Evolutionary conservation across 2,113 vertebrate species (phyloP).

Genomic region (Lota lota): DNA sequence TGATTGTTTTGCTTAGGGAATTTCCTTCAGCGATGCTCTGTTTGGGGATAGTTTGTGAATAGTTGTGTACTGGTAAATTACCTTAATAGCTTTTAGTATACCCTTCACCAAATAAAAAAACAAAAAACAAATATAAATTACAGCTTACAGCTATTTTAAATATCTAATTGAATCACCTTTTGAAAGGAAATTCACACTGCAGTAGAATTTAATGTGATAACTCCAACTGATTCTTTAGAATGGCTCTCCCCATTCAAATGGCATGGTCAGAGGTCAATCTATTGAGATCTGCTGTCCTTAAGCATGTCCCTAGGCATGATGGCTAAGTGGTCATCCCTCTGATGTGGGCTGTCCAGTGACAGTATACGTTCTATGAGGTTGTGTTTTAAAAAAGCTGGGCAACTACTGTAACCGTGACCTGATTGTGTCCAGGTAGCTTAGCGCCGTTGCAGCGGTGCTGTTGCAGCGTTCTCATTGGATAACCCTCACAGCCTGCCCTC

Average conservation of each 20-base stretch:
- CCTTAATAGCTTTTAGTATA: too few relatives aligned
- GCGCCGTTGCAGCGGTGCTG: constrained; percentile 2
- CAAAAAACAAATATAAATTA: too few relatives aligned
- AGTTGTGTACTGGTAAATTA: too few relatives aligned
- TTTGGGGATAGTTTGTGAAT: too few relatives aligned
- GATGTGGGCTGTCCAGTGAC: constrained; percentile 1
- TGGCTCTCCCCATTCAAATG: neutral
- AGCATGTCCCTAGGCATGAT: neutral
- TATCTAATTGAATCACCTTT: too few relatives aligned
- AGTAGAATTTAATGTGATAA: constrained; percentile 26
- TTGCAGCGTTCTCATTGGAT: constrained; percentile 24
- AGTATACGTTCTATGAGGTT: constrained; percentile 4
- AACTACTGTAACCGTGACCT: constrained; percentile 34
- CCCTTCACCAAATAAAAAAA: too few relatives aligned
- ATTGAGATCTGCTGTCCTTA: constrained; percentile 29
- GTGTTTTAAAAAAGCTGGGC: constrained; percentile 4
- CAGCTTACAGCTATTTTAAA: too few relatives aligned
- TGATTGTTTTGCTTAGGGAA: too few relatives aligned
- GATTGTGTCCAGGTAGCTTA: constrained; percentile 58
- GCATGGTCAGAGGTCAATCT: constrained; percentile 35
- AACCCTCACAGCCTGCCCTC: constrained; percentile 27
- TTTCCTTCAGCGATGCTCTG: too few relatives aligned
- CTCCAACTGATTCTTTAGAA: neutral
- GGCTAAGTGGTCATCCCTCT: constrained; percentile 4
- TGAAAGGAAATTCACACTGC: neutral